Evolutionary conservation across 2,113 vertebrate genomes (phyloP).

Genomic region (Narcine bancroftii): DNA sequence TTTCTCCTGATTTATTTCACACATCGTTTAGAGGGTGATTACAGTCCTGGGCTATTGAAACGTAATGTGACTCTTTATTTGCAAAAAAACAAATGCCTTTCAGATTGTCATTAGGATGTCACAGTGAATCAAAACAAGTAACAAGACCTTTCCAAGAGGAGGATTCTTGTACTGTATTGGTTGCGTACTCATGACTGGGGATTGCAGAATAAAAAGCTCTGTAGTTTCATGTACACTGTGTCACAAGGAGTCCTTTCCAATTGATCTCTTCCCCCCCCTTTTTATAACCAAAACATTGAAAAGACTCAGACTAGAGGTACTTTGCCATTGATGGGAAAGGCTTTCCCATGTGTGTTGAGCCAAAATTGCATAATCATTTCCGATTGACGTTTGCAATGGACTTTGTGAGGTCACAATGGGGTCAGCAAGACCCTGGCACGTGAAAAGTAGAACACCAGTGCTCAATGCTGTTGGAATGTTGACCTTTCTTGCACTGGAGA

Average conservation of each 20-base stretch:
- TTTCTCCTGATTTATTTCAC: background rate
- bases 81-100: background rate
- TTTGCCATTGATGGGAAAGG: background rate
- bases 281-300: background rate
- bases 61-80: too few relatives aligned
- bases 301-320: background rate
- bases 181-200: too few relatives aligned
- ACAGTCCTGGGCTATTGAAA: too few relatives aligned
- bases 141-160: background rate
- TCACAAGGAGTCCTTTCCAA: background rate
- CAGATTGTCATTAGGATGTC: constrained; percentile 3
- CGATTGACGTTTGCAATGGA: too few relatives aligned
- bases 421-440: too few relatives aligned
- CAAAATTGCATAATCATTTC: too few relatives aligned
- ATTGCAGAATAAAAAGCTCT: background rate
- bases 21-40: background rate
- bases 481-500: too few relatives aligned
- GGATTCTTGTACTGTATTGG: background rate
- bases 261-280: background rate
- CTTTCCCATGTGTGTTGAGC: too few relatives aligned
- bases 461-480: too few relatives aligned
- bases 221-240: background rate
- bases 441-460: too few relatives aligned
- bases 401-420: too few relatives aligned
- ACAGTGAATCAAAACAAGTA: background rate